Conservation (phyloP, 2,797 vertebrate species). For the Podargus strigoides region DNA sequence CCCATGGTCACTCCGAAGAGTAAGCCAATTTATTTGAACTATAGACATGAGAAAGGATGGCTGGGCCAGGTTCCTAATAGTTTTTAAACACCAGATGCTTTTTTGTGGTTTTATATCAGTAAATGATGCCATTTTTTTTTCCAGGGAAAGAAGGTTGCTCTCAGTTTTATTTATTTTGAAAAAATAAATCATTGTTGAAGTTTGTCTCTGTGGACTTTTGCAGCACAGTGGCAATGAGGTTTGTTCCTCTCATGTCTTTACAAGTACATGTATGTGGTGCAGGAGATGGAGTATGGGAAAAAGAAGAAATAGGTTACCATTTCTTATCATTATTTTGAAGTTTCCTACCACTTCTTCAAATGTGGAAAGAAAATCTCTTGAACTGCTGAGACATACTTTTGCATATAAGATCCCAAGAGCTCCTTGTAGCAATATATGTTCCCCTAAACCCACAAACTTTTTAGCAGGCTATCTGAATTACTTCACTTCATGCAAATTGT, state of each 20-base stretch:
- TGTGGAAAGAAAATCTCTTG: background rate
- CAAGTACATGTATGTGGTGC: background rate
- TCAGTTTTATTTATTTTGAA: background rate
- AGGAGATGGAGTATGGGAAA: background rate
- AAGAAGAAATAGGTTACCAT: background rate
- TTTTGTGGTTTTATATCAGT: background rate
- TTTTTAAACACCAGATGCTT: background rate
- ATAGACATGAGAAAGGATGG: background rate
- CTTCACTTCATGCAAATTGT: conserved; percentile 4
- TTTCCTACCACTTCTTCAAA: background rate
- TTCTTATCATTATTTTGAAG: background rate
- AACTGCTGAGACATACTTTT: background rate
- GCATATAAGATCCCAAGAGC: background rate
- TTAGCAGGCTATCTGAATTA: background rate
- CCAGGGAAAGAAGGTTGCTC: background rate
- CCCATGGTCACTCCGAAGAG: background rate
- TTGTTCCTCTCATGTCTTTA: background rate
- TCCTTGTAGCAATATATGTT: background rate
- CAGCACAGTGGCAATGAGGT: background rate
- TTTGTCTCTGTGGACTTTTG: background rate
- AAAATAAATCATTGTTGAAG: background rate
- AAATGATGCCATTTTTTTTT: background rate
- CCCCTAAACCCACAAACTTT: background rate
- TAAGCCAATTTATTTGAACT: background rate
- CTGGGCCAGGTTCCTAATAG: background rate